These are phyloP conservation scores for Oxygymnocypris stewartii DNA, from an alignment of 2,113 vertebrate genomes.

Conservation along the genomic window DNA sequence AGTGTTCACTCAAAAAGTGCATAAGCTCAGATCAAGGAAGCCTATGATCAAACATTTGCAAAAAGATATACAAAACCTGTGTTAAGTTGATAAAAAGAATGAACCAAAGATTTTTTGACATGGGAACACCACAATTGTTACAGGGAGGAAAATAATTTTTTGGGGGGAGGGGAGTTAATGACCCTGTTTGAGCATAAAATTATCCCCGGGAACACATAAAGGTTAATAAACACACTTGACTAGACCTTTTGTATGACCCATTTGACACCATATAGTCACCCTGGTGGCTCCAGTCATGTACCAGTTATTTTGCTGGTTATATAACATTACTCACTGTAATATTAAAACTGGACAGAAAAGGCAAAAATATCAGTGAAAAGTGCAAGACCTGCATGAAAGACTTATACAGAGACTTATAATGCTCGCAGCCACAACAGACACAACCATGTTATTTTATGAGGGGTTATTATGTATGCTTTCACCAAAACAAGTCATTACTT, in stretches of 20 bases:
- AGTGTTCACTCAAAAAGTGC: neutral
- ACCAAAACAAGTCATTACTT: neutral
- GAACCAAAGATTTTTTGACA: too few relatives aligned
- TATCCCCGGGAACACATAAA: too few relatives aligned
- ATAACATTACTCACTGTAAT: slow-evolving; percentile 3
- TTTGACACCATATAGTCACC: neutral
- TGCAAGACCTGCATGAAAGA: neutral
- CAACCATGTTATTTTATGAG: neutral
- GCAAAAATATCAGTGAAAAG: neutral
- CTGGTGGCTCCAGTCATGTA: slow-evolving; percentile 26
- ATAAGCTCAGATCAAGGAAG: too few relatives aligned
- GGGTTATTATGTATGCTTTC: slow-evolving; percentile 12
- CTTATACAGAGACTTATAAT: neutral
- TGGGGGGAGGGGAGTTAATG: too few relatives aligned
- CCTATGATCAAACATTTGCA: too few relatives aligned
- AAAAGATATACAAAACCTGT: neutral
- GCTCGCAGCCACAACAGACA: neutral
- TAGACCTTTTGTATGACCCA: neutral
- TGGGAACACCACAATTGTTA: too few relatives aligned
- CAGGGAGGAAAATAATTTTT: too few relatives aligned
- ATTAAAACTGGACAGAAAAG: neutral
- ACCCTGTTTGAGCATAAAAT: too few relatives aligned
- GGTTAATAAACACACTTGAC: neutral
- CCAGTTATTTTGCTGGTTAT: slow-evolving; percentile 42
- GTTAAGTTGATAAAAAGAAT: neutral